Conservation (phyloP, 2,888 invertebrate species). For the Drosophila anomalata region DNA sequence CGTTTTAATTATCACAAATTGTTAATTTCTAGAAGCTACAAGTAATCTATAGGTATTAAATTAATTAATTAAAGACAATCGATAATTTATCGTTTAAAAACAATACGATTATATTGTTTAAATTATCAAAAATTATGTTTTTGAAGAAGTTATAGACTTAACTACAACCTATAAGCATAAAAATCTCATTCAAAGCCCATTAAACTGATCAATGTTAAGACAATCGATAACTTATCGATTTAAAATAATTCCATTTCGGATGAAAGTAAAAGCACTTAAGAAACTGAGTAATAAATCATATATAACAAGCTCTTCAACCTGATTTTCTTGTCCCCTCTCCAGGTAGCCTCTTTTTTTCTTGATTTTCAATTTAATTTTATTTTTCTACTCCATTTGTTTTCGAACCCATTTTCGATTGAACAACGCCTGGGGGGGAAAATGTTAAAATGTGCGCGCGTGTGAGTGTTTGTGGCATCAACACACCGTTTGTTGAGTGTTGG, state of each 20-base stretch:
- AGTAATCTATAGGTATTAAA: too few relatives aligned
- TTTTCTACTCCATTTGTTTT: slow-evolving; percentile 43
- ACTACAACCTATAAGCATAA: too few relatives aligned
- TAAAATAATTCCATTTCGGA: background rate
- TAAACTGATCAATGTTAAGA: too few relatives aligned
- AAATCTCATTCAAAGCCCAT: too few relatives aligned
- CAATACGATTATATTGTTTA: too few relatives aligned
- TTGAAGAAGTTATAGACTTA: too few relatives aligned
- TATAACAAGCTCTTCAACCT: background rate
- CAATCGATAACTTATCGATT: slow-evolving; percentile 1
- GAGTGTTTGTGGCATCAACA: slow-evolving; percentile 15
- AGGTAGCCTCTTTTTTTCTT: slow-evolving; percentile 9
- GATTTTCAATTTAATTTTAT: slow-evolving; percentile 36
- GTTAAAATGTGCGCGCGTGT: background rate
- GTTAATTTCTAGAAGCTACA: too few relatives aligned
- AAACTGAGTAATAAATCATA: background rate
- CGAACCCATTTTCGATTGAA: slow-evolving; percentile 25
- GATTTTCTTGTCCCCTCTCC: background rate
- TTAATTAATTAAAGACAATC: too few relatives aligned
- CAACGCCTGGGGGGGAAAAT: slow-evolving; percentile 1
- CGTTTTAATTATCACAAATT: too few relatives aligned
- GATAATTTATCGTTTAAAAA: too few relatives aligned
- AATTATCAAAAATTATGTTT: too few relatives aligned
- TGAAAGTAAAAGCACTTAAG: background rate
- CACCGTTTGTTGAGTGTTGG: slow-evolving; percentile 14